phyloP scores from a whole-genome alignment of 2,888 invertebrate species.

The Eristalis intricaria region DNA sequence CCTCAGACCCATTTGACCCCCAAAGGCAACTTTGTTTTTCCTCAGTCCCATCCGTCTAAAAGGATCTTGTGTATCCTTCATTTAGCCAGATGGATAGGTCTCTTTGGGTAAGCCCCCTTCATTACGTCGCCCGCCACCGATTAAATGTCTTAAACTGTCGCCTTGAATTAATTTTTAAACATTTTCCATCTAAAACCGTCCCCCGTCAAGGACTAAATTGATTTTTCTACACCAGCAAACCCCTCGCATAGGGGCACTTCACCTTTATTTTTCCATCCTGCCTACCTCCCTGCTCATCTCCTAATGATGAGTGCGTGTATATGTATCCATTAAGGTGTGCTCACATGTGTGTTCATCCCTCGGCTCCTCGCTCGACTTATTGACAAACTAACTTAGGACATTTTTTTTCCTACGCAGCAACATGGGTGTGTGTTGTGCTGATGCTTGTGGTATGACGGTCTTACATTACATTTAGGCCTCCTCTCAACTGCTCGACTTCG shows the following conservation, averaged over 20 bases:
- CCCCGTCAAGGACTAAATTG: too few species aligned
- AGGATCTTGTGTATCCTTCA: too few species aligned
- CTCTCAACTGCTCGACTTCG: neutral
- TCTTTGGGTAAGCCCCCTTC: too few species aligned
- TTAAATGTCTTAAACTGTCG: too few species aligned
- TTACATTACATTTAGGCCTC: neutral
- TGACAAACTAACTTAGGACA: conserved; percentile 8
- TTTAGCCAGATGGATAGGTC: too few species aligned
- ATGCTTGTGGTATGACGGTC: neutral
- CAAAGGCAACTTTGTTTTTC: too few species aligned
- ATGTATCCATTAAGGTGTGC: conserved; percentile 30
- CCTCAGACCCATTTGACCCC: too few species aligned
- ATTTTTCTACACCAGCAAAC: too few species aligned
- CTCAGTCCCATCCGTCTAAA: too few species aligned
- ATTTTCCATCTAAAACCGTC: too few species aligned
- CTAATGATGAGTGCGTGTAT: neutral
- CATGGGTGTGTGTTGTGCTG: conserved; percentile 13
- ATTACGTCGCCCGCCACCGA: too few species aligned
- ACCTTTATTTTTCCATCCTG: neutral
- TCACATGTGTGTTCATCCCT: conserved; percentile 17
- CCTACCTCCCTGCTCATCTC: neutral
- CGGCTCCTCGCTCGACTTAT: conserved; percentile 12
- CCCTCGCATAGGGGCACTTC: neutral
- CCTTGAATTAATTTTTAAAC: too few species aligned
- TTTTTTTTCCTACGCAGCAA: neutral